Conservation (phyloP, 92 coral and sea anemone genomes). For the Umimayanthus chanpuru region DNA sequence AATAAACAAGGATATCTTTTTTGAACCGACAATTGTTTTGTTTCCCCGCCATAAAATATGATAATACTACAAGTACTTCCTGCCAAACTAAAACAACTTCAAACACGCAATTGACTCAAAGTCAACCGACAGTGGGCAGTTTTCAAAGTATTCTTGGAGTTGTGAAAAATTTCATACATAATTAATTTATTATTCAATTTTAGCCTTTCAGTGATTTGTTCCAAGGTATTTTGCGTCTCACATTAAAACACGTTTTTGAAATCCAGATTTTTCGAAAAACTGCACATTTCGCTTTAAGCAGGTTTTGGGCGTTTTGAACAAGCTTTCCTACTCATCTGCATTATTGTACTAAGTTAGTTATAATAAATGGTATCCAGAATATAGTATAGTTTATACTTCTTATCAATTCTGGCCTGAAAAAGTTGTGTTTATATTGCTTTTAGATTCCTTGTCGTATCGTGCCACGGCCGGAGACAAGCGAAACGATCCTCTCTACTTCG, state of each 20-base stretch:
- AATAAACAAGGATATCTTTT: neutral
- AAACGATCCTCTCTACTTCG: slow-evolving; percentile 39
- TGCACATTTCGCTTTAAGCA: neutral
- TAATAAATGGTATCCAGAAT: neutral
- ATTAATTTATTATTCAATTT: too few relatives aligned
- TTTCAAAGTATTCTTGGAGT: neutral
- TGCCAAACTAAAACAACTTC: slow-evolving; percentile 8
- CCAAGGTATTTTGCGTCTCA: neutral
- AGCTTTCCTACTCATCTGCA: neutral
- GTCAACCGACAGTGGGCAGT: neutral
- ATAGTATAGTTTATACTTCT: neutral
- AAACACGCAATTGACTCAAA: neutral
- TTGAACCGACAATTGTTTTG: neutral
- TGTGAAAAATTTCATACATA: too few relatives aligned
- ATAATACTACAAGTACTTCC: slow-evolving; percentile 29
- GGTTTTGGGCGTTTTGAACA: neutral
- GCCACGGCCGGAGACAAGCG: slow-evolving; percentile 25
- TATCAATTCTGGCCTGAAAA: neutral
- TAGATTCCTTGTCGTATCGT: slow-evolving; percentile 44
- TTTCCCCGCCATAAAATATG: neutral
- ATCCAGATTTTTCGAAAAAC: neutral
- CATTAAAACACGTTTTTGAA: neutral
- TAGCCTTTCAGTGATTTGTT: neutral
- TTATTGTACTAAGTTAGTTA: neutral
- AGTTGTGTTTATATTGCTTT: neutral